Conservation (phyloP, 2,888 invertebrate genomes). For the Xylota segnis region DNA sequence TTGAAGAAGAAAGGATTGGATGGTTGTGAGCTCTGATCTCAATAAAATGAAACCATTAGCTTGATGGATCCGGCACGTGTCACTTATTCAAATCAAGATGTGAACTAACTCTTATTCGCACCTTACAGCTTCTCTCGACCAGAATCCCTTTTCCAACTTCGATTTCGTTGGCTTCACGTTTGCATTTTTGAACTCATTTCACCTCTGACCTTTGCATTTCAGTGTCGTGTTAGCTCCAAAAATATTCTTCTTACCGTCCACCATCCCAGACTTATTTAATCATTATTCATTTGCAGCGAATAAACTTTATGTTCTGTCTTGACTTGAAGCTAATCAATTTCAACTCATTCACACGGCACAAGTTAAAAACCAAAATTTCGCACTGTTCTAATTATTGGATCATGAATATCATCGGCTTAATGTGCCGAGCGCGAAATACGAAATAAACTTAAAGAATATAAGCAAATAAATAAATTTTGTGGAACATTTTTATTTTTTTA, state of each 20-base stretch:
- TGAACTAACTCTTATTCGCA: too few species aligned
- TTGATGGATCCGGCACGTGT: too few species aligned
- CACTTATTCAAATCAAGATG: too few species aligned
- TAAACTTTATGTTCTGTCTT: neutral
- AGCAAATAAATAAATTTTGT: conserved; percentile 43
- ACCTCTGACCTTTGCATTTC: neutral
- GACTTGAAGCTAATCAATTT: conserved; percentile 5
- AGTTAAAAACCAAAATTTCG: conserved; percentile 32
- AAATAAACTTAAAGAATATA: conserved; percentile 26
- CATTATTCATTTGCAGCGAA: conserved; percentile 1
- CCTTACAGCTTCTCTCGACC: too few species aligned
- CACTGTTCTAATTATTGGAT: conserved; percentile 56
- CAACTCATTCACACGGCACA: neutral
- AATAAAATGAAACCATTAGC: too few species aligned
- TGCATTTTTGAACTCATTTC: neutral
- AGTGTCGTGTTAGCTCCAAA: neutral
- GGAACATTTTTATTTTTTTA: neutral
- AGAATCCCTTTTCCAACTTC: neutral
- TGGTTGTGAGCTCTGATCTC: too few species aligned
- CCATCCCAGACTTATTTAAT: neutral
- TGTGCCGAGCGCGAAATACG: conserved; percentile 22
- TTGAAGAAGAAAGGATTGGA: too few species aligned
- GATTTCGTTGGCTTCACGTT: neutral
- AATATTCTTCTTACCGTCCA: neutral
- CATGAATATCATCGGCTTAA: conserved; percentile 52